These are phyloP conservation scores for Helicoverpa armigera DNA, from an alignment of 1,140 invertebrate species.

Conservation along the genomic window DNA sequence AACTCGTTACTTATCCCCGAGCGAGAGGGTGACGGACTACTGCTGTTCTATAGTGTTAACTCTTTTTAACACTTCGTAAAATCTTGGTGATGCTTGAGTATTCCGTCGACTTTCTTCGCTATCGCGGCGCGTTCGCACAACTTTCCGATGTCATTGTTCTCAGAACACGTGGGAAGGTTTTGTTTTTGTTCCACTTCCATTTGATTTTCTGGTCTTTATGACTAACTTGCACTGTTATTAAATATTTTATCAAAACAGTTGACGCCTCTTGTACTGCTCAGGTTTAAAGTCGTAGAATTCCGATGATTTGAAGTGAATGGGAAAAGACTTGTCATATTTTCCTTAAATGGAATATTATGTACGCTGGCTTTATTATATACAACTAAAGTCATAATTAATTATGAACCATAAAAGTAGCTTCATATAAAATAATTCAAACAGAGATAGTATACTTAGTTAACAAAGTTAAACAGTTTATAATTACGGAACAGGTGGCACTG, in stretches of 20 bases:
- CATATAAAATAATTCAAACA: no score
- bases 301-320: no score
- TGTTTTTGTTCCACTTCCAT: slow-evolving; percentile 49
- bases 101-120: slow-evolving; percentile 54
- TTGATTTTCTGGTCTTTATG: slow-evolving; percentile 45
- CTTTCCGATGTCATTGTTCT: slow-evolving; percentile 56
- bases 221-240: slow-evolving; percentile 28
- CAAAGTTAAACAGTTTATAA: neutral
- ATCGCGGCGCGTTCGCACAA: slow-evolving; percentile 49
- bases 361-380: no score
- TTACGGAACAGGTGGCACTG: neutral
- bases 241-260: slow-evolving; percentile 29
- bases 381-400: no score
- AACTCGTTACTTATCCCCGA: slow-evolving; percentile 48
- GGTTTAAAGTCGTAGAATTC: neutral
- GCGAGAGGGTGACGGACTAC: slow-evolving; percentile 36
- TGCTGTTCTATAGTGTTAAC: slow-evolving; percentile 44
- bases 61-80: slow-evolving; percentile 46
- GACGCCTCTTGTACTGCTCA: neutral
- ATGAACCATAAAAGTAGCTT: no score
- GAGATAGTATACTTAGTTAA: neutral
- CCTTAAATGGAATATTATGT: no score
- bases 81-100: slow-evolving; percentile 35
- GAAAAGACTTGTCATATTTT: no score
- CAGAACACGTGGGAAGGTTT: slow-evolving; percentile 52